Conservation (phyloP, 1,140 invertebrate genomes). For the Ridgeia piscesae region DNA sequence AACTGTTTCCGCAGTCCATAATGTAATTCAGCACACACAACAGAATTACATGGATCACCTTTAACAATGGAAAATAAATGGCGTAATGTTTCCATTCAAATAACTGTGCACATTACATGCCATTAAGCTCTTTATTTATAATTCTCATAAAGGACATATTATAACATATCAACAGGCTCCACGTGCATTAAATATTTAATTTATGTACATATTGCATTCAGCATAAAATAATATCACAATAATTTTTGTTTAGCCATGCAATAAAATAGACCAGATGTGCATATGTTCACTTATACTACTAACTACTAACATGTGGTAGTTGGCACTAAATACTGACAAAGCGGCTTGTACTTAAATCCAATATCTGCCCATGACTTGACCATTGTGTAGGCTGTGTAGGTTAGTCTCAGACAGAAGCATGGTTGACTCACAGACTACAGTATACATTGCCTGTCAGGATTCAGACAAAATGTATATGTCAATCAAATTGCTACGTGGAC, state of each 20-base stretch:
- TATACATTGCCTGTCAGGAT: not conserved
- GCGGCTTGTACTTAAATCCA: not conserved
- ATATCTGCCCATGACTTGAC: not conserved
- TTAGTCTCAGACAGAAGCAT: not conserved
- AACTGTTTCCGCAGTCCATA: not conserved
- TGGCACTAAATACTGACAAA: not conserved
- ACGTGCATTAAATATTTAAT: not conserved
- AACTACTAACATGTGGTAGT: not conserved
- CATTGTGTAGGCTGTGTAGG: not conserved
- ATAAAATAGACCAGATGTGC: not conserved
- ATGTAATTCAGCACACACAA: not conserved
- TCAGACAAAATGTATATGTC: not conserved
- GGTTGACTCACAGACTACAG: not conserved
- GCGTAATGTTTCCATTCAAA: not conserved
- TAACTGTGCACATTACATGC: not conserved
- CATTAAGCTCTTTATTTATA: not conserved
- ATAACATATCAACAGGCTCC: not conserved
- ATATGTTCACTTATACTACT: not conserved
- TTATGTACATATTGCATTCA: slow-evolving; percentile 1
- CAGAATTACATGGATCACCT: not conserved
- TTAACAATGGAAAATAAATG: not conserved
- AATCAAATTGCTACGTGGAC: not conserved
- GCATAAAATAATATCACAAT: not conserved
- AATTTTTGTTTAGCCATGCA: not conserved
- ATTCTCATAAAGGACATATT: not conserved